Base-by-base conservation (phyloP, 2,888 invertebrate species). In the Scaptomyza cyrtandrae region DNA sequence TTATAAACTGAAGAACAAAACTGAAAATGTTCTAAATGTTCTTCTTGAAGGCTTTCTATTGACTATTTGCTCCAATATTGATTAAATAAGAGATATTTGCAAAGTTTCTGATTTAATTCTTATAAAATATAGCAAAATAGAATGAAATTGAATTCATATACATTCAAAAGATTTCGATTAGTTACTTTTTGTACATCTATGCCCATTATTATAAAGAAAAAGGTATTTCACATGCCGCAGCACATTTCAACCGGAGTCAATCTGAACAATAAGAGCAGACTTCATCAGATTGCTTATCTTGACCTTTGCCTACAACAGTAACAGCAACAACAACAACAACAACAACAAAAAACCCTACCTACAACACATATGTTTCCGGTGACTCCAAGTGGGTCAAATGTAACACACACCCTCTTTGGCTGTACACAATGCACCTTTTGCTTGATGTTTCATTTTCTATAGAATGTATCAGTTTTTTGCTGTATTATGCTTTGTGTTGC, bases 341-440 rank as follows among this genome's bases (percentile, higher is more conserved):
- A 24, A 24, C 24, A 24, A 24, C 24, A 24, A 24, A 5, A 24
- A 24, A 24, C 3, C 24, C 24, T n/a, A 10, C 33, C 10, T n/a
- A 19, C 43, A 44, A 31, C 37, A 48, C 29, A 41, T 16, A 11
- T 48, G 33, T 11, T n/a, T n/a, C 19, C 31, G 13, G 1, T 29
- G 33, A 27, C 44, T 41, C n/a, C 55, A 63, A 62, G 69, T 73
- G 64, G 70, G 64, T 74, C 70, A 73, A 55, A 39, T 10, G 11
- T 9, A 6, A 54, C 31, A 44, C n/a, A n/a, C 19, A 10, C 19
- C 19, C n/a, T 41, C 6, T 19, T 1, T 19, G 10, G 33, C 14
- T 9, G 24, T 11, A 41, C 19, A 6, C 16, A 35, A 45, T 27
- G 43, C 67, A 57, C 49, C 54, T 72, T 59, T 50, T 39, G 29